These are phyloP conservation scores for Leptocoma aspasia DNA, from an alignment of 2,113 vertebrate species.

Conservation along the genomic window DNA sequence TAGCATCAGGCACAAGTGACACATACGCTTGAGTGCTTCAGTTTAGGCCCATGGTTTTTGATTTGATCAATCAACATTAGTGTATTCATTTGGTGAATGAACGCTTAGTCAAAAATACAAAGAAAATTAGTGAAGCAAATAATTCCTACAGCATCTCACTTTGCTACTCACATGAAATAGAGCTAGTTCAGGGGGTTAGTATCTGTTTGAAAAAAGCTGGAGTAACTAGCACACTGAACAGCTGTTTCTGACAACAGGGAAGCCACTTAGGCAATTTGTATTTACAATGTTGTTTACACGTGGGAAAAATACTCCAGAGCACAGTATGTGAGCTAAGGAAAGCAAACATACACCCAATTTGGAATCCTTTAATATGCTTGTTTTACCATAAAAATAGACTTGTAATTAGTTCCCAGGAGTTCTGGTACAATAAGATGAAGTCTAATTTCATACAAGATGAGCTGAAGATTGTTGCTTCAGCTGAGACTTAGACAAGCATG, in stretches of 20 bases:
- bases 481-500: not conserved
- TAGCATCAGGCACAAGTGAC: not conserved
- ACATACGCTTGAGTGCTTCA: not conserved
- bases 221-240: not conserved
- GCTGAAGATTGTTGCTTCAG: not conserved
- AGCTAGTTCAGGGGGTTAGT: not conserved
- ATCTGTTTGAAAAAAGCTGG: conserved; percentile 1
- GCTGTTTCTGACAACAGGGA: not conserved
- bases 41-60: not conserved
- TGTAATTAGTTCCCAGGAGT: conserved; percentile 31
- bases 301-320: not conserved
- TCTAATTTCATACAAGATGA: conserved; percentile 10
- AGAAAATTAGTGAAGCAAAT: not conserved
- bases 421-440: conserved; percentile 7
- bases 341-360: conserved; percentile 36
- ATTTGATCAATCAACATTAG: not conserved
- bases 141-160: not conserved
- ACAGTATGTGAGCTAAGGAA: conserved; percentile 4
- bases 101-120: not conserved
- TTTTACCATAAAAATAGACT: conserved; percentile 28
- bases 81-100: not conserved
- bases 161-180: not conserved
- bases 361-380: conserved; percentile 42
- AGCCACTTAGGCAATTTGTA: not conserved
- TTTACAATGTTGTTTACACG: conserved; percentile 25